Evolutionary conservation across 2,797 vertebrate species (phyloP), one percentile per base, ranked within the genome.

Genomic region (Chloroceryle amazona): DNA sequence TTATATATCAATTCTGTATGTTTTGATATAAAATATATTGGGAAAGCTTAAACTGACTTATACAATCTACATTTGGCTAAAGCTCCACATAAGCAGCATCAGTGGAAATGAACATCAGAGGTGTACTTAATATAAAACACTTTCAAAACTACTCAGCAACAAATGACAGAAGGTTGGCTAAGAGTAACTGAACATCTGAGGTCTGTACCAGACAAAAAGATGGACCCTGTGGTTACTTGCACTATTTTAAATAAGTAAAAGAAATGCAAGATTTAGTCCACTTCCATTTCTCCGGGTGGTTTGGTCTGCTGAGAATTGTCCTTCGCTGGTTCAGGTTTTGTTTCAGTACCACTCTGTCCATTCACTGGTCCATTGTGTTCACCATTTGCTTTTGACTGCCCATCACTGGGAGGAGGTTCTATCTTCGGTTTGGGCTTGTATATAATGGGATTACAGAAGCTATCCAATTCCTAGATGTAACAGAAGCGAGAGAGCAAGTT

Each of bases 271-370:
- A 63, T 96, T 99, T 98, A 99, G 98, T 99, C 99, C 98, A 99
- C 98, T 96, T 99, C 99, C 99, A 99, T 99, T 96, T 99, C 99
- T 96, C 98, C 99, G 1, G 98, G 96, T 58, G 98, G 97, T 94
- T 98, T 99, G 61, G 98, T 96, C 82, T 98, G 99, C 97, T 98
- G 99, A 81, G 96, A 98, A 91, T 57, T 96, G 90, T 98, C 98
- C 95, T 98, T 98, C 20, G 98, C 97, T 62, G 97, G n/a, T 10
- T 99, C 99, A 13, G 97, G 97, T 89, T 98, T 99, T 47, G 96
- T 96, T 51, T 99, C 99, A 79, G 98, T 46, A 55, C 97, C 82
- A 22, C 97, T 98, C 95, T 98, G 98, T 93, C 97, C 98, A 0
- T 98, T 98, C 96, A 98, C 94, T 9, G 99, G 99, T 88, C 99